phyloP scores from a whole-genome alignment of 1,140 invertebrate species.

The Drosophila busckii region DNA sequence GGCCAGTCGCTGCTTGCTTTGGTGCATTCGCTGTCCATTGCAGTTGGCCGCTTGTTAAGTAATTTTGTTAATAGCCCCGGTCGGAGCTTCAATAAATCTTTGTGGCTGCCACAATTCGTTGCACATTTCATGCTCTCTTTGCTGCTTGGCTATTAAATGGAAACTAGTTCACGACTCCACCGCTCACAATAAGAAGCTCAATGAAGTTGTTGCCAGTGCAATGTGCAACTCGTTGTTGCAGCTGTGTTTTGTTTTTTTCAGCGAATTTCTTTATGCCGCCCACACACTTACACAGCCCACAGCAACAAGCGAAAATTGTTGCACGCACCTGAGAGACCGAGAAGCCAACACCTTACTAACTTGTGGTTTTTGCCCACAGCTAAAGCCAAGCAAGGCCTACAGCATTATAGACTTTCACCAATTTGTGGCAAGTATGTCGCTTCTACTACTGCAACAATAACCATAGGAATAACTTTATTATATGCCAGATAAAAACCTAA shows the following conservation, averaged over 20 bases:
- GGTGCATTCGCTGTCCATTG: constrained; percentile 37
- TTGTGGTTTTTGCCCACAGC: neutral
- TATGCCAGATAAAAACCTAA: too few species aligned
- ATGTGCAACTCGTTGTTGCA: constrained; percentile 19
- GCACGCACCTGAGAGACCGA: constrained; percentile 49
- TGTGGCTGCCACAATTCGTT: constrained; percentile 72
- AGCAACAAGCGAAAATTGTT: constrained; percentile 48
- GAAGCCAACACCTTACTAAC: constrained; percentile 19
- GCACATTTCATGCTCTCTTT: constrained; percentile 76
- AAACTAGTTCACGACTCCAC: constrained; percentile 59
- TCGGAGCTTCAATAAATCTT: constrained; percentile 64
- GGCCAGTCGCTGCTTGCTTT: too few species aligned
- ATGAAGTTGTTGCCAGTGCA: constrained; percentile 57
- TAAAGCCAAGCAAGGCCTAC: constrained; percentile 16
- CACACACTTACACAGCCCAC: constrained; percentile 27
- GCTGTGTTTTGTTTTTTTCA: constrained; percentile 1
- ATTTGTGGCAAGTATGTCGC: constrained; percentile 50
- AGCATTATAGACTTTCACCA: constrained; percentile 58
- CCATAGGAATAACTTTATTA: constrained; percentile 24
- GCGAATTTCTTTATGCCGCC: constrained; percentile 9
- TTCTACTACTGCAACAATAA: constrained; percentile 52
- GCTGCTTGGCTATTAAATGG: constrained; percentile 59
- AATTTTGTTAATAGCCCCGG: constrained; percentile 71
- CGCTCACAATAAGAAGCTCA: constrained; percentile 60
- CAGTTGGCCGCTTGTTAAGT: constrained; percentile 68